Base-by-base conservation (phyloP, 2,113 vertebrate genomes). In the Bubo scandiacus region DNA sequence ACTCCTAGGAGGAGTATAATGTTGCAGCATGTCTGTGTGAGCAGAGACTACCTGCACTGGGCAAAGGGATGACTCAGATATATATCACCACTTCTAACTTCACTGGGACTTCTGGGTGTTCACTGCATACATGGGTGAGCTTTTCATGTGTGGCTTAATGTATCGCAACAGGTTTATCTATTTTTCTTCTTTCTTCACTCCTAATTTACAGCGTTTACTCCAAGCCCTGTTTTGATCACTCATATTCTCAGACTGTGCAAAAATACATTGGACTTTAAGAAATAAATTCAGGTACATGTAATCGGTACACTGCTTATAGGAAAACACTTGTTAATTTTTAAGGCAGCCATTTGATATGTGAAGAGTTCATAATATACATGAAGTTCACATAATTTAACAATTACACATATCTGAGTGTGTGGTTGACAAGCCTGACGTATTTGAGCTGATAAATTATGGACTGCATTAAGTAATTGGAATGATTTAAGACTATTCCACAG, bases 391-490 rank as follows among this genome's bases (percentile, higher is more conserved):
- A 97, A 96, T 96, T 97, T 97, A 97, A 96, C 95, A 97, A 57
- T 97, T 94, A 84, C 77, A 54, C 94, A 51, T 93, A 78, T 96
- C 83, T 62, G 59, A 70, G 74, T 95, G 92, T 95, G 93, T 40
- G 51, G 81, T 94, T 90, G 94, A 97, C 82, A 95, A 96, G 43
- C 32, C 58, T 63, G 58, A 81, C 49, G 80, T 97, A 96, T 63
- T 97, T 95, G 65, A 84, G 91, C 92, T 94, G 88, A 92, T 98
- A 93, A 98, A 97, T 98, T 97, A 85, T 86, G 95, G 93, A 84
- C 93, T 97, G 57, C 81, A 95, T 97, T 97, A 97, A 98, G 90
- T 97, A 98, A 96, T 30, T 45, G 86, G 62, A 92, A 90, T 87
- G 75, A 95, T 97, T 98, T 96, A 94, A 97, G 92, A 87, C 42